Conservation (phyloP, 2,888 invertebrate genomes). For the Habroteleia sp. region DNA sequence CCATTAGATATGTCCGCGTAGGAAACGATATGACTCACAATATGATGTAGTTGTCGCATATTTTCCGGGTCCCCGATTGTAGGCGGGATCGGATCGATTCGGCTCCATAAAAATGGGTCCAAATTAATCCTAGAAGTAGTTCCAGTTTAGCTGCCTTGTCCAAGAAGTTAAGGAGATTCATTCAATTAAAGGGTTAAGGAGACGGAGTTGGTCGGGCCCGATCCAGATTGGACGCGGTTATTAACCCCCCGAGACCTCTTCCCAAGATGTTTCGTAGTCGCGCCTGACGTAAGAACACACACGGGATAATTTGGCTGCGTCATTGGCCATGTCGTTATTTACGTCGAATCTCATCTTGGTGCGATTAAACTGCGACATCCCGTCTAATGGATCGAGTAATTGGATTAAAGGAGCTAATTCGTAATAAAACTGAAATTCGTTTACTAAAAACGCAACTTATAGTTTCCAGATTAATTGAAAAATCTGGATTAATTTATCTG, state of each 20-base stretch:
- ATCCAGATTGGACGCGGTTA: slow-evolving; percentile 78
- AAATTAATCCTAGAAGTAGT: slow-evolving; percentile 19
- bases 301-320: slow-evolving; percentile 57
- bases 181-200: slow-evolving; percentile 67
- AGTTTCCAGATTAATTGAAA: too few relatives aligned
- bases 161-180: slow-evolving; percentile 13
- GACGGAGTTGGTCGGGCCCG: slow-evolving; percentile 76
- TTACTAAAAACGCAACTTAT: too few relatives aligned
- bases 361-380: slow-evolving; percentile 50
- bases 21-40: too few relatives aligned
- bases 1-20: too few relatives aligned
- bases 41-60: too few relatives aligned
- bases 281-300: slow-evolving; percentile 61
- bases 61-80: too few relatives aligned
- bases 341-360: slow-evolving; percentile 62
- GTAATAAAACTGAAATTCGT: slow-evolving; percentile 17
- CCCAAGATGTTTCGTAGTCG: slow-evolving; percentile 73
- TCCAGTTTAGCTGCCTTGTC: background rate
- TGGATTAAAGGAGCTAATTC: slow-evolving; percentile 47
- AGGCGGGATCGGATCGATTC: too few relatives aligned
- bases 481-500: too few relatives aligned
- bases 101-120: background rate
- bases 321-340: slow-evolving; percentile 63
- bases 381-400: slow-evolving; percentile 49
- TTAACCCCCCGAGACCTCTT: slow-evolving; percentile 72